These are phyloP conservation scores for Pangasianodon hypophthalmus DNA, from an alignment of 2,113 vertebrate genomes.

Conservation along the genomic window DNA sequence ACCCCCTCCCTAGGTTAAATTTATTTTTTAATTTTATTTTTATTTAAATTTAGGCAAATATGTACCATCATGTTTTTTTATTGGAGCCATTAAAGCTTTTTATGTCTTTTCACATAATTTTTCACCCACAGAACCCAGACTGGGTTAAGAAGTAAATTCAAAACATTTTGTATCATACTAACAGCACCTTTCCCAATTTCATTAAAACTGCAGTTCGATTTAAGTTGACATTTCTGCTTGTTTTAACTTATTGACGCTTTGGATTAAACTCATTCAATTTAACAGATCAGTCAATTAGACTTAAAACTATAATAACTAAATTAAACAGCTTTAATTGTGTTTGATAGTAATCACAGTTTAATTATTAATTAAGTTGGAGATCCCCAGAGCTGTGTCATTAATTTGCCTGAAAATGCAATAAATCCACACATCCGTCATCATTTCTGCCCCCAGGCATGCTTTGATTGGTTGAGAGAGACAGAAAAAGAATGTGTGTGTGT, in stretches of 20 bases:
- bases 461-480: not conserved
- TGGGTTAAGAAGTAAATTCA: not conserved
- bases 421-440: not conserved
- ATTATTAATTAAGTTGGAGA: conserved; percentile 24
- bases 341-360: conserved; percentile 1
- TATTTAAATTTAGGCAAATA: conserved; percentile 23
- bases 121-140: not conserved
- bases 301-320: conserved; percentile 21
- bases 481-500: not conserved
- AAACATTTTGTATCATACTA: not conserved
- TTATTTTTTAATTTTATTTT: not conserved
- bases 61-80: not conserved
- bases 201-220: not conserved
- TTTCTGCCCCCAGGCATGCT: not conserved
- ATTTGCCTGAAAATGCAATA: conserved; percentile 14
- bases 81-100: not conserved
- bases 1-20: too few relatives aligned
- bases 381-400: not conserved
- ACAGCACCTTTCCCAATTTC: not conserved
- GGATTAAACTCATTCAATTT: conserved; percentile 17
- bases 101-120: not conserved
- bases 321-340: conserved; percentile 22
- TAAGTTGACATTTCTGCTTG: not conserved
- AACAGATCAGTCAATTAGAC: conserved; percentile 25
- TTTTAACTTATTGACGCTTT: not conserved